Percentiles rank a stretch among this genome's conserved stretches.
Evolutionary conservation across 2,888 invertebrate genomes (phyloP).

Genomic region (Conomelus anceps): DNA sequence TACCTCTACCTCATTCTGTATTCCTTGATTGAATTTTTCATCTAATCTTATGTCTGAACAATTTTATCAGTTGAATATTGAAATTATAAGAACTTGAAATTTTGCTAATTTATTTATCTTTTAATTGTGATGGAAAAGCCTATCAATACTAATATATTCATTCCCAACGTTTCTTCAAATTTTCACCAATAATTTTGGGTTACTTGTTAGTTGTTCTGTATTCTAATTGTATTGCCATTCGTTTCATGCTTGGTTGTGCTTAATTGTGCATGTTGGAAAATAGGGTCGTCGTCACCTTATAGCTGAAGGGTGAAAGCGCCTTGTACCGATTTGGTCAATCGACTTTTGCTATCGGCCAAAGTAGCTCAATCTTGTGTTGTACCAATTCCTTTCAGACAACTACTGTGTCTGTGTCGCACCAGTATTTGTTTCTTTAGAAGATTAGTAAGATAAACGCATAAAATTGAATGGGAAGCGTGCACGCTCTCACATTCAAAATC

Average conservation of each 20-base stretch:
- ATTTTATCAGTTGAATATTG: too few species aligned
- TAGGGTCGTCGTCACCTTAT: neutral
- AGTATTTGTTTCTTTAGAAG: neutral
- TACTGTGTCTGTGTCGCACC: neutral
- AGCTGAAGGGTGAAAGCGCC: neutral
- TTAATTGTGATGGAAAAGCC: too few species aligned
- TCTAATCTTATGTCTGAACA: too few species aligned
- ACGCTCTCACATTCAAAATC: neutral
- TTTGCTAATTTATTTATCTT: too few species aligned
- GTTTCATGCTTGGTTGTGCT: neutral
- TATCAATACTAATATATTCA: too few species aligned
- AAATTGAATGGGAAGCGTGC: neutral
- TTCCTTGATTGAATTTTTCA: too few species aligned
- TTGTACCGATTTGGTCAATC: neutral
- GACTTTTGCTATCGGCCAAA: neutral
- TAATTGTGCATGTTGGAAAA: neutral
- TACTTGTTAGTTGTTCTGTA: neutral
- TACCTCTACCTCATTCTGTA: too few species aligned
- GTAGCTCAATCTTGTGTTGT: neutral
- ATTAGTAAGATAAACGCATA: neutral
- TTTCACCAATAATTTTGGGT: too few species aligned
- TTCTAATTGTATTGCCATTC: neutral
- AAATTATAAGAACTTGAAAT: too few species aligned
- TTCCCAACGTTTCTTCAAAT: too few species aligned
- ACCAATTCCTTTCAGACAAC: neutral